A percentile compares a stretch with the other conserved stretches of the same genome.
Evolutionary conservation across 2,797 vertebrate genomes (phyloP).

Genomic region (Ateles fusciceps): DNA sequence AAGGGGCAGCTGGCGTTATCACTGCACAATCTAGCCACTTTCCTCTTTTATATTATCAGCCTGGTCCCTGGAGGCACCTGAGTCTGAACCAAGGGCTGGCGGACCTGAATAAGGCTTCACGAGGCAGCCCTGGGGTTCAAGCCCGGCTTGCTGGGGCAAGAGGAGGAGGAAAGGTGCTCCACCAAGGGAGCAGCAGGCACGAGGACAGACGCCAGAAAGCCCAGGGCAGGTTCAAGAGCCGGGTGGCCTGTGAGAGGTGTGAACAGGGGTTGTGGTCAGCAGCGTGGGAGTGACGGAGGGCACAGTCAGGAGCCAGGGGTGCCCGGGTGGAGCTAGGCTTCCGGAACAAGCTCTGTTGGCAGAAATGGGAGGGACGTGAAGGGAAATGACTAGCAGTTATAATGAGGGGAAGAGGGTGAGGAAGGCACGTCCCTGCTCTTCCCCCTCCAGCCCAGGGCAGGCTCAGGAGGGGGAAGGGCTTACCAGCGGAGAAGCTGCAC

Average conservation of each 20-base stretch:
- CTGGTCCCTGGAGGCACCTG: neutral
- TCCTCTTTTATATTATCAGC: rapidly evolving
- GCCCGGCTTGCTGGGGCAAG: rapidly evolving
- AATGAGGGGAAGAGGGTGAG: neutral
- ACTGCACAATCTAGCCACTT: rapidly evolving
- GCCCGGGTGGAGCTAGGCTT: neutral
- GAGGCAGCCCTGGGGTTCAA: neutral
- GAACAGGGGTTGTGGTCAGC: rapidly evolving
- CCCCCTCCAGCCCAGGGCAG: neutral
- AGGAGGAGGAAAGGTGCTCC: neutral
- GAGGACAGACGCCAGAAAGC: too few relatives aligned
- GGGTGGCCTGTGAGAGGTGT: rapidly evolving
- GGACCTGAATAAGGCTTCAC: neutral
- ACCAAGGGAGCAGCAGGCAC: neutral
- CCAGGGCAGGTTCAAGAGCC: rapidly evolving
- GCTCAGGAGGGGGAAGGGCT: neutral
- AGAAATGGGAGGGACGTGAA: neutral
- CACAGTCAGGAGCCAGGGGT: rapidly evolving
- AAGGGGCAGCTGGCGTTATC: rapidly evolving
- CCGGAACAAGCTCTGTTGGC: neutral
- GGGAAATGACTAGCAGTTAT: too few relatives aligned
- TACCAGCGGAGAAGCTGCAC: neutral
- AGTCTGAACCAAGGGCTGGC: rapidly evolving
- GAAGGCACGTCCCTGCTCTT: neutral
- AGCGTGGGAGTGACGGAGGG: rapidly evolving